Evolutionary conservation across 2,888 invertebrate genomes (phyloP), one percentile per base, ranked within the genome.

Genomic region (Meteorus cinctellus): DNA sequence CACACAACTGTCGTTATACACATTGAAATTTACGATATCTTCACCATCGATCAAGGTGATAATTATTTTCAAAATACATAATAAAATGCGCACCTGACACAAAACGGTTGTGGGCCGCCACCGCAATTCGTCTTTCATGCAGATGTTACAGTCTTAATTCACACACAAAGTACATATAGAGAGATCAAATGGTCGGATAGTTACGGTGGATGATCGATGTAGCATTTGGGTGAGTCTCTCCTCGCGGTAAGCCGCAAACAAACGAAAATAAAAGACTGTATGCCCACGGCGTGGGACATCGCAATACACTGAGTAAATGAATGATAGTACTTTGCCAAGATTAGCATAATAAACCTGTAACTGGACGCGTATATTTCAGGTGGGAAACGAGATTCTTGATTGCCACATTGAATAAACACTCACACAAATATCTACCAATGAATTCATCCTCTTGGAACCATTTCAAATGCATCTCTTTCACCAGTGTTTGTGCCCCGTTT

Each of bases 151-250:
- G 45, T 67, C 65, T 73, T 70, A 51, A 67, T 73, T 65, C 19
- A 55, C 55, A 55, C 19, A 55, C 8, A 19, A 19, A 4, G 8
- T 55, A 19, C 8, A 55, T 19, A 19, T 19, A 19, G 51, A 63
- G 62, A 71, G 66, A 67, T 71, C 51, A 55, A 55, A 55, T 45
- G 66, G 59, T 36, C 14, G 69, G 82, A 84, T 84, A 84, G 83
- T 83, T 81, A 82, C 82, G 82, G 76, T 79, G 77, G 71, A 78
- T 82, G 82, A 78, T 79, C 80, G 80, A 82, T 81, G 82, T 81
- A 79, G 81, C 19, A 55, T 80, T 84, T 82, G 72, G 63, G 36
- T 29, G 24, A 59, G 34, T 59, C 62, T 72, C 45, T 72, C 19
- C 45, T 72, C 19, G 65, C 10, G 75, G 73, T 74, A 41, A 77